Evolutionary conservation across 2,888 invertebrate genomes (phyloP).

Genomic region (Andrena marginata): DNA sequence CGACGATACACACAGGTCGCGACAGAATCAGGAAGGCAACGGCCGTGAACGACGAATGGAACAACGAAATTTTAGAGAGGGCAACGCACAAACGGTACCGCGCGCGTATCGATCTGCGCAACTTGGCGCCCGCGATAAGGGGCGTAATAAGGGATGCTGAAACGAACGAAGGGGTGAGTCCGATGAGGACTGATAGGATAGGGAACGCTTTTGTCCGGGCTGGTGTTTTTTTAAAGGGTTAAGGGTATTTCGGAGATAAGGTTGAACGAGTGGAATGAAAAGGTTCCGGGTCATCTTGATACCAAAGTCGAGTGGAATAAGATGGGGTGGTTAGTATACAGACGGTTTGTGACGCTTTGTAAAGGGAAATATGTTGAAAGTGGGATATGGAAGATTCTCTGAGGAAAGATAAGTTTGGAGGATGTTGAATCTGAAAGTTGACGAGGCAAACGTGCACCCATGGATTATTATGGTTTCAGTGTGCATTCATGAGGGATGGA

Average conservation of each 20-base stretch:
- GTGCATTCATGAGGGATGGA: too few relatives aligned
- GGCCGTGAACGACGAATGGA: constrained; percentile 46
- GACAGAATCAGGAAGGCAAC: constrained; percentile 43
- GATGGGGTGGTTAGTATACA: too few relatives aligned
- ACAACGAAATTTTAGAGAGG: constrained; percentile 38
- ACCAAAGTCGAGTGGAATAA: too few relatives aligned
- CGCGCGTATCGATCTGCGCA: constrained; percentile 1
- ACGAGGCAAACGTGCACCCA: not conserved
- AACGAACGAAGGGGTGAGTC: not conserved
- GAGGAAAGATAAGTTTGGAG: not conserved
- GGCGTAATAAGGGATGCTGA: not conserved
- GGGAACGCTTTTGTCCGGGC: too few relatives aligned
- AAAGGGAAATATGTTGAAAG: not conserved
- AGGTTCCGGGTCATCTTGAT: too few relatives aligned
- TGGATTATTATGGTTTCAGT: not conserved
- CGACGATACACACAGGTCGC: constrained; percentile 51
- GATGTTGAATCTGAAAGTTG: not conserved
- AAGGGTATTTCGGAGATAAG: too few relatives aligned
- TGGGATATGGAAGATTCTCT: not conserved
- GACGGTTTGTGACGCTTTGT: too few relatives aligned
- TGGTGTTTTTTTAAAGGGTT: too few relatives aligned
- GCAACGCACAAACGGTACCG: constrained; percentile 1
- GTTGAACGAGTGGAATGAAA: too few relatives aligned
- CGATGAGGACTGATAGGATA: too few relatives aligned
- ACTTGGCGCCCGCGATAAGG: constrained; percentile 4